These are phyloP conservation scores for Hirtodrosophila histrioides DNA, from an alignment of 2,888 invertebrate genomes.

Conservation along the genomic window DNA sequence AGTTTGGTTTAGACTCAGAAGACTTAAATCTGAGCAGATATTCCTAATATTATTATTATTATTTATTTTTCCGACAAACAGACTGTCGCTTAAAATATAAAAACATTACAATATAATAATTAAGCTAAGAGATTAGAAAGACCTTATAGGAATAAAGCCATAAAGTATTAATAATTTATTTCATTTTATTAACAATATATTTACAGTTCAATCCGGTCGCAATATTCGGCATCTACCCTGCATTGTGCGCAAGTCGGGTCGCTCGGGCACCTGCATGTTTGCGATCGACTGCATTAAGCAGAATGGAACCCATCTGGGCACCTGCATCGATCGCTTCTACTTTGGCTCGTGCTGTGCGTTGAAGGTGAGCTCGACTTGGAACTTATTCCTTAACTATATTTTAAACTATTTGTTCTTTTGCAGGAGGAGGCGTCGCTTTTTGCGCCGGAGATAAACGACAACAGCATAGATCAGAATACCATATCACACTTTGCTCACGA, in stretches of 20 bases:
- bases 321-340: constrained; percentile 96
- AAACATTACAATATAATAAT: too few relatives aligned
- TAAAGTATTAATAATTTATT: too few relatives aligned
- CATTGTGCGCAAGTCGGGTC: constrained; percentile 91
- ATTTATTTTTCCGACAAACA: too few relatives aligned
- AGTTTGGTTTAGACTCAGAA: too few relatives aligned
- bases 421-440: constrained; percentile 72
- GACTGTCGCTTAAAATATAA: too few relatives aligned
- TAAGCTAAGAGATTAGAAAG: too few relatives aligned
- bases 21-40: too few relatives aligned
- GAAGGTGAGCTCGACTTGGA: constrained; percentile 82
- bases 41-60: too few relatives aligned
- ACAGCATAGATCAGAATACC: constrained; percentile 85
- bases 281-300: constrained; percentile 95
- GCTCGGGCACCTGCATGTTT: constrained; percentile 96
- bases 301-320: constrained; percentile 95
- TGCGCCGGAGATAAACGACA: constrained; percentile 84
- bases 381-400: not conserved
- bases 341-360: constrained; percentile 96
- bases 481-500: constrained; percentile 84
- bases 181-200: not conserved
- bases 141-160: too few relatives aligned
- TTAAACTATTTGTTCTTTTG: not conserved
- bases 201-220: constrained; percentile 90
- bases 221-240: constrained; percentile 96